phyloP scores from a whole-genome alignment of 2,113 vertebrate genomes.

The Theristicus caerulescens region DNA sequence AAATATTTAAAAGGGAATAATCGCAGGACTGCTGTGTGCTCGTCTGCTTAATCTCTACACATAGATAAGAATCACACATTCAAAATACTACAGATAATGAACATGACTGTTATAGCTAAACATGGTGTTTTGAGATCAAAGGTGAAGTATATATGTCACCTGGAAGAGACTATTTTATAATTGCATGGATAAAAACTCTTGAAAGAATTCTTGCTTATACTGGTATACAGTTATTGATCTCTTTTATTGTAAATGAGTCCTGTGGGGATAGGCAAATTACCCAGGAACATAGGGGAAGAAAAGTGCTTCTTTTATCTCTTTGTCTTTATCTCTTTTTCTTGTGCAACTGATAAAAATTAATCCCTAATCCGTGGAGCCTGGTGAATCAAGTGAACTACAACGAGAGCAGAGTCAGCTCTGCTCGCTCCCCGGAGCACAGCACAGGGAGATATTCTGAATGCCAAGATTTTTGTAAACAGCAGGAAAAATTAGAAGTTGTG shows the following conservation, averaged over 20 bases:
- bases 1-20: neutral
- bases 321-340: conserved; percentile 25
- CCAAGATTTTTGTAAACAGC: neutral
- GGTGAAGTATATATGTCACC: conserved; percentile 1
- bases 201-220: neutral
- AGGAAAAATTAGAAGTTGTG: neutral
- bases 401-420: neutral
- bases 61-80: conserved; percentile 35
- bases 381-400: neutral
- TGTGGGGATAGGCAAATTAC: conserved; percentile 29
- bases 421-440: neutral
- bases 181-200: neutral
- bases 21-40: neutral
- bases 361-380: neutral
- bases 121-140: conserved; percentile 49
- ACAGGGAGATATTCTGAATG: neutral
- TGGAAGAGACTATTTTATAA: conserved; percentile 7
- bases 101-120: conserved; percentile 42
- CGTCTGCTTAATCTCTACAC: neutral
- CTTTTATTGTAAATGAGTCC: neutral
- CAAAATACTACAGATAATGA: conserved; percentile 38
- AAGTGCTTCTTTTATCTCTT: neutral
- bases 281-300: neutral
- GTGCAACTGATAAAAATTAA: conserved; percentile 29
- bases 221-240: neutral